Evolutionary conservation across 2,888 invertebrate species (phyloP).

Genomic region (Coenonympha arcania): DNA sequence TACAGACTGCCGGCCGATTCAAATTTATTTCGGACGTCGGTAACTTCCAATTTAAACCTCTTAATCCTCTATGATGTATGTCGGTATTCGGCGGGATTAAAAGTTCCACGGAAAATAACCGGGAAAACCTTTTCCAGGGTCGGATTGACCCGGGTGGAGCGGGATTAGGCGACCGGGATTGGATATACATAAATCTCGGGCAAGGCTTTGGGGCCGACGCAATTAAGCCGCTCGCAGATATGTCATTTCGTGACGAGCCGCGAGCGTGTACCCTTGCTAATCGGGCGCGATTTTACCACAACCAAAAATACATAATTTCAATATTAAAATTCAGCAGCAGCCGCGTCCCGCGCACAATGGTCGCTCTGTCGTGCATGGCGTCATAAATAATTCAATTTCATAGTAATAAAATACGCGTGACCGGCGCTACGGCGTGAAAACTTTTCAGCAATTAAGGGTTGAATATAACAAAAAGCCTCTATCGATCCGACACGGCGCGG

Average conservation of each 20-base stretch:
- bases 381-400: constrained; percentile 74
- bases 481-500: constrained; percentile 50
- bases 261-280: constrained; percentile 54
- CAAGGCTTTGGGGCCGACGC: constrained; percentile 68
- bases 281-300: constrained; percentile 40
- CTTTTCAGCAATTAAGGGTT: constrained; percentile 73
- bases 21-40: constrained; percentile 75
- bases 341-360: constrained; percentile 57
- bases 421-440: constrained; percentile 69
- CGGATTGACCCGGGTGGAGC: constrained; percentile 70
- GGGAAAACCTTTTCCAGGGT: constrained; percentile 74
- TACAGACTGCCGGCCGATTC: constrained; percentile 72
- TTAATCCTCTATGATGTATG: constrained; percentile 75
- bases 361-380: constrained; percentile 53
- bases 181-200: constrained; percentile 72
- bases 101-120: constrained; percentile 75
- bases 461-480: constrained; percentile 70
- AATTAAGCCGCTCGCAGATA: constrained; percentile 70
- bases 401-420: constrained; percentile 75
- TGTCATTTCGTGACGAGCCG: constrained; percentile 68
- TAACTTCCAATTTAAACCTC: constrained; percentile 76
- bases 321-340: constrained; percentile 70
- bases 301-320: constrained; percentile 56
- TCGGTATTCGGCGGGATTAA: constrained; percentile 74
- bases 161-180: constrained; percentile 72